These are phyloP conservation scores for Monomorium pharaonis DNA, from an alignment of 1,140 invertebrate genomes.

Conservation along the genomic window DNA sequence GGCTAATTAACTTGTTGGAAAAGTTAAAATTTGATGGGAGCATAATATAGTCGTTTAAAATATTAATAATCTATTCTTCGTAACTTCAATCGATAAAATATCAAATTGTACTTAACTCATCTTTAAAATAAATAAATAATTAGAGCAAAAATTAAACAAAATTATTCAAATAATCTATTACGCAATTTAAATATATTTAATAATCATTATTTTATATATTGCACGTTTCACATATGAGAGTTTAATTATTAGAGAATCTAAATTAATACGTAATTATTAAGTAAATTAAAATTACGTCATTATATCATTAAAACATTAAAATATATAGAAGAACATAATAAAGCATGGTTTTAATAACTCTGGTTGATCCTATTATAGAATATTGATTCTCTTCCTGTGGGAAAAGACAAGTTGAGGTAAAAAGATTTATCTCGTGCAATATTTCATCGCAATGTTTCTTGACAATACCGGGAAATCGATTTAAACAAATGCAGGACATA, in stretches of 20 bases:
- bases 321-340: not conserved
- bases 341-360: not conserved
- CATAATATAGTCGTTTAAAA: not conserved
- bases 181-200: not conserved
- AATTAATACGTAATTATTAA: not conserved
- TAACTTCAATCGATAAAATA: not conserved
- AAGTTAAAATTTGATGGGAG: not conserved
- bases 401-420: not conserved
- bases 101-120: not conserved
- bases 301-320: not conserved
- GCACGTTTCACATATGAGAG: not conserved
- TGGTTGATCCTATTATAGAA: not conserved
- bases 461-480: not conserved
- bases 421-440: conserved; percentile 20
- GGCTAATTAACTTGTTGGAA: not conserved
- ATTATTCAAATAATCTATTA: not conserved
- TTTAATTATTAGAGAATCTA: not conserved
- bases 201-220: not conserved
- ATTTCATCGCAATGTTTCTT: conserved; percentile 34
- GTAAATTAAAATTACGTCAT: not conserved
- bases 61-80: not conserved
- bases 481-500: conserved; percentile 14
- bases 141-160: not conserved
- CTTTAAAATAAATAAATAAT: not conserved
- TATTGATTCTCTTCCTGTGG: not conserved